These are phyloP conservation scores for Serilophus lunatus DNA, from an alignment of 2,113 vertebrate species.

Conservation along the genomic window DNA sequence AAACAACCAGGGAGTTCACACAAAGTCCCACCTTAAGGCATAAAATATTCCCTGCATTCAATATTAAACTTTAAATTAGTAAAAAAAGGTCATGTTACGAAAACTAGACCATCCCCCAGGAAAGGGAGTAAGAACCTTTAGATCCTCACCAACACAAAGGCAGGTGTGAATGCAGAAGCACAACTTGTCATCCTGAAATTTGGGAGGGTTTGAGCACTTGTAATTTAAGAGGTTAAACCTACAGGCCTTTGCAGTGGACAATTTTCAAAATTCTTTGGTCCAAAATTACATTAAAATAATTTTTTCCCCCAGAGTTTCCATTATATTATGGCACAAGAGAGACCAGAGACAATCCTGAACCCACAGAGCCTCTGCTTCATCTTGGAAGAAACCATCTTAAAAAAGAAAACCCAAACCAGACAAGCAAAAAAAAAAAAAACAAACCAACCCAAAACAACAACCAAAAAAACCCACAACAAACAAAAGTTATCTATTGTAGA, in stretches of 20 bases:
- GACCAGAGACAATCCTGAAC: background rate
- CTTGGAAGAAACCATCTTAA: background rate
- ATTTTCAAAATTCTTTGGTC: background rate
- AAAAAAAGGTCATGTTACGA: background rate
- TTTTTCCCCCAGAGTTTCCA: background rate
- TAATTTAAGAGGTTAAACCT: background rate
- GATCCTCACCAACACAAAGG: background rate
- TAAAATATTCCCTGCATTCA: background rate
- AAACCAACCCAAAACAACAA: background rate
- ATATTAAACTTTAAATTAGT: rapidly evolving
- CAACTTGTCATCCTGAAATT: background rate
- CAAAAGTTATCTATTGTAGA: background rate
- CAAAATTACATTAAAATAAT: background rate
- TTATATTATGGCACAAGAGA: rapidly evolving
- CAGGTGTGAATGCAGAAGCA: background rate
- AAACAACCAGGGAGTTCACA: background rate
- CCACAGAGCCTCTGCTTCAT: background rate
- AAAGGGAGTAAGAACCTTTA: background rate
- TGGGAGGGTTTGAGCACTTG: background rate
- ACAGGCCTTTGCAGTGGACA: background rate
- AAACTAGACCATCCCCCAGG: background rate
- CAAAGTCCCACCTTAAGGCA: background rate
- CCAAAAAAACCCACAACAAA: rapidly evolving
- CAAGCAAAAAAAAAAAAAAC: background rate
- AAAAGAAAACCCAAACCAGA: background rate